Evolutionary conservation across 2,113 vertebrate species (phyloP), one percentile per base, ranked within the genome.

Genomic region (Nanorana parkeri): DNA sequence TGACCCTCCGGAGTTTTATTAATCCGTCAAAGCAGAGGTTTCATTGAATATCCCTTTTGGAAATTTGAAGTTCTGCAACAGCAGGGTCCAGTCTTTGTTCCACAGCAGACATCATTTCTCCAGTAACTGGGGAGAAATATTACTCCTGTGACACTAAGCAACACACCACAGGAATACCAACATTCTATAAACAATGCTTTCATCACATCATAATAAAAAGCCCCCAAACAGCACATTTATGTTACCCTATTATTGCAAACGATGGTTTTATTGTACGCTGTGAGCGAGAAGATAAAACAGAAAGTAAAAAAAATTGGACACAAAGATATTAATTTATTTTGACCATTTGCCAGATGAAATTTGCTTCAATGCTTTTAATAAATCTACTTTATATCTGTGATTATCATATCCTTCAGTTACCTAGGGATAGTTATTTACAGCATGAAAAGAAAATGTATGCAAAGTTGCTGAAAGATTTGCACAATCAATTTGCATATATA

Each of bases 1-100:
- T 68, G 5, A 58, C 77, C 47, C 75, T 77, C 58, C 84, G 71
- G 24, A 69, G 80, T 56, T 77, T 13, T 66, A 86, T 85, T 83
- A 85, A 51, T 36, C 41, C 74, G 75, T 85, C 81, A 77, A 77
- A 87, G 26, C 29, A 23, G 16, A 24, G 10, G 77, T 68, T 87
- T 82, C 36, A 47, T 11, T 78, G 29, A 68, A 23, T 79, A 65
- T 65, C 13, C 63, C 0, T 81, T 47, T 83, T 80, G 11, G 56
- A 85, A 84, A 84, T 68, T 68, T 67, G 66, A 47, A 47, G 60
- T 80, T 26, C 72, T 68, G 20, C 36, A 86, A 54, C 20, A 83
- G 2, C 80, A 75, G 63, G 77, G 28, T 21, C 26, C 58, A 74
- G 0, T 0, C 5, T 1, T 16, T 10, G 32, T 74, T 78, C 73